A percentile compares a stretch with the other conserved stretches of the same genome.
Evolutionary conservation across 1,140 invertebrate species (phyloP).

Genomic region (Ceratoteleas bidentatus): DNA sequence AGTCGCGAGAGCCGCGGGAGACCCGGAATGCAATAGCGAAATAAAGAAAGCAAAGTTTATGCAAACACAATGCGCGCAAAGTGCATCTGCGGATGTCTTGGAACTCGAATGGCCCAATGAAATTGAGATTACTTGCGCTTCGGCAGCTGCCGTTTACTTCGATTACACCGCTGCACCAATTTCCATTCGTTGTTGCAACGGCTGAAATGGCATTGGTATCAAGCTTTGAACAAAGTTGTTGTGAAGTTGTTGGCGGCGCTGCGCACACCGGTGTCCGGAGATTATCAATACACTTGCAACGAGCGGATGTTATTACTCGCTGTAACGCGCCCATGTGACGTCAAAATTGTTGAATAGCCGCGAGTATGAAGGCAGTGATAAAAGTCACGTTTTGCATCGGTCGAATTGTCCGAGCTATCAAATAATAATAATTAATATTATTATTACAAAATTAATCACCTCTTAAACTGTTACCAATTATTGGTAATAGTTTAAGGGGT

Average conservation of each 20-base stretch:
- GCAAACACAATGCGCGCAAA: constrained; percentile 34
- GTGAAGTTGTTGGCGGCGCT: constrained; percentile 32
- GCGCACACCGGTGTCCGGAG: constrained; percentile 29
- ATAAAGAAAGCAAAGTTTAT: constrained; percentile 39
- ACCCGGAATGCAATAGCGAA: constrained; percentile 20
- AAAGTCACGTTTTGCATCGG: too few relatives aligned
- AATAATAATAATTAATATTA: too few relatives aligned
- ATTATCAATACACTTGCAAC: constrained; percentile 45
- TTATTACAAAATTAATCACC: too few relatives aligned
- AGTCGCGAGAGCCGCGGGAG: neutral
- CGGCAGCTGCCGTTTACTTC: constrained; percentile 57
- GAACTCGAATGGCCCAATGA: constrained; percentile 45
- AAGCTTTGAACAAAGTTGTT: constrained; percentile 57
- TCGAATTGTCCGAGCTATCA: too few relatives aligned
- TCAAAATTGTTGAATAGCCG: constrained; percentile 32
- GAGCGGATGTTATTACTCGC: constrained; percentile 40
- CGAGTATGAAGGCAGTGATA: too few relatives aligned
- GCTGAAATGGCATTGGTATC: constrained; percentile 48
- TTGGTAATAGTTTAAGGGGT: too few relatives aligned
- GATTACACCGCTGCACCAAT: constrained; percentile 49
- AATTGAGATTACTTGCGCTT: constrained; percentile 58
- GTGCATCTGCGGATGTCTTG: constrained; percentile 26
- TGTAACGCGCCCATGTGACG: constrained; percentile 33
- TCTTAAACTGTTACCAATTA: too few relatives aligned
- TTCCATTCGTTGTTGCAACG: constrained; percentile 45